Percentiles rank a stretch among this genome's conserved stretches.
Conservation (phyloP, 2,113 vertebrate species). For the Ciconia boyciana region DNA sequence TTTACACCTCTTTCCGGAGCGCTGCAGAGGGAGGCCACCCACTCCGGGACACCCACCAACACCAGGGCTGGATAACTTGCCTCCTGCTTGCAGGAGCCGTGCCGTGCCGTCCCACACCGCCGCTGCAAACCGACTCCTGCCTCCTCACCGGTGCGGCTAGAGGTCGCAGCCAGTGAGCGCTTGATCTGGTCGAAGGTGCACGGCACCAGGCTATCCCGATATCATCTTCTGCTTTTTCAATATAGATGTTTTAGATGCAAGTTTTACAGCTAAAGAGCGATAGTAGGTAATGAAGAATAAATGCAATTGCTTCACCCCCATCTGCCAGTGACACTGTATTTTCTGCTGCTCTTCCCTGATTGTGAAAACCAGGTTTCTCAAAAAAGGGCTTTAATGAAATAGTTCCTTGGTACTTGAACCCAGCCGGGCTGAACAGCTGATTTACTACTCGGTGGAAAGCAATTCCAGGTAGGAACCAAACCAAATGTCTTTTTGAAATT, state of each 20-base stretch:
- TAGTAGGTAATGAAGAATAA: background rate
- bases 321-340: background rate
- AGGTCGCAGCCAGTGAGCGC: background rate
- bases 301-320: background rate
- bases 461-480: background rate
- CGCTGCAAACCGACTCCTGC: background rate
- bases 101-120: accelerated
- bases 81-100: background rate
- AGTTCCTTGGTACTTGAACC: background rate
- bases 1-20: background rate
- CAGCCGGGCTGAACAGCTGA: background rate
- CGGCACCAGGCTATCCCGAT: background rate
- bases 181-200: background rate
- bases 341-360: background rate
- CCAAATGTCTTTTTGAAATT: background rate
- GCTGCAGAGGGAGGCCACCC: background rate
- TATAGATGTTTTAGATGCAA: background rate
- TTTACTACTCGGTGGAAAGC: background rate
- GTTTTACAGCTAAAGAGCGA: background rate
- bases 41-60: background rate
- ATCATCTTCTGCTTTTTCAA: background rate
- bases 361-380: background rate
- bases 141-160: background rate
- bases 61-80: background rate
- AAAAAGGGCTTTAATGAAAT: background rate